Evolutionary conservation across 2,797 vertebrate species (phyloP).

Genomic region (Hydrolagus colliei): DNA sequence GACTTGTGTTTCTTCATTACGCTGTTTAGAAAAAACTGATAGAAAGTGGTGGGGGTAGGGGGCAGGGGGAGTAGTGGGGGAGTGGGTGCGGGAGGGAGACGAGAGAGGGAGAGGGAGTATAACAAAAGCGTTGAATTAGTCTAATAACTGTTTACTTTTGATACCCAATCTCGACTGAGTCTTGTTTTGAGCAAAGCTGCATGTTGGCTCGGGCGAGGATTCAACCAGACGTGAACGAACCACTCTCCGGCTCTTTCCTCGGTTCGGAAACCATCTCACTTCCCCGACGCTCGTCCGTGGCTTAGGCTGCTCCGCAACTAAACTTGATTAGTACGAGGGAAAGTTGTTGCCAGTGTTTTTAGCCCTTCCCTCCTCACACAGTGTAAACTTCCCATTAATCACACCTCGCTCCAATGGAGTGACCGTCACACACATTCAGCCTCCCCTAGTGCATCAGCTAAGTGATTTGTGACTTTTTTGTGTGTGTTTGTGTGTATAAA

Average conservation of each 20-base stretch:
- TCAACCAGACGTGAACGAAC: constrained; percentile 12
- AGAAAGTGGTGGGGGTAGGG: constrained; percentile 73
- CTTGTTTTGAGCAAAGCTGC: constrained; percentile 47
- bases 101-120: constrained; percentile 68
- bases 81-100: too few species aligned
- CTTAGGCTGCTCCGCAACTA: constrained; percentile 27
- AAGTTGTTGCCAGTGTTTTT: constrained; percentile 44
- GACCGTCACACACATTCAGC: constrained; percentile 35
- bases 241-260: background rate
- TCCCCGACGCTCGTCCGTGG: background rate
- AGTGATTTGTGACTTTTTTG: constrained; percentile 43
- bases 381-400: constrained; percentile 48
- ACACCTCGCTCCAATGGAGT: constrained; percentile 38
- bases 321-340: constrained; percentile 42
- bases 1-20: constrained; percentile 69
- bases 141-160: constrained; percentile 76
- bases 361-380: constrained; percentile 39
- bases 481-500: background rate
- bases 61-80: constrained; percentile 37
- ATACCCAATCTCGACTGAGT: constrained; percentile 59
- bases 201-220: constrained; percentile 48
- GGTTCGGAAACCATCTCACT: constrained; percentile 24
- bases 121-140: constrained; percentile 80
- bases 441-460: constrained; percentile 40
- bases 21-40: constrained; percentile 78